Percentiles rank a stretch among this genome's conserved stretches.
These are phyloP conservation scores for Gavialis gangeticus DNA, from an alignment of 2,113 vertebrate genomes.

Conservation along the genomic window DNA sequence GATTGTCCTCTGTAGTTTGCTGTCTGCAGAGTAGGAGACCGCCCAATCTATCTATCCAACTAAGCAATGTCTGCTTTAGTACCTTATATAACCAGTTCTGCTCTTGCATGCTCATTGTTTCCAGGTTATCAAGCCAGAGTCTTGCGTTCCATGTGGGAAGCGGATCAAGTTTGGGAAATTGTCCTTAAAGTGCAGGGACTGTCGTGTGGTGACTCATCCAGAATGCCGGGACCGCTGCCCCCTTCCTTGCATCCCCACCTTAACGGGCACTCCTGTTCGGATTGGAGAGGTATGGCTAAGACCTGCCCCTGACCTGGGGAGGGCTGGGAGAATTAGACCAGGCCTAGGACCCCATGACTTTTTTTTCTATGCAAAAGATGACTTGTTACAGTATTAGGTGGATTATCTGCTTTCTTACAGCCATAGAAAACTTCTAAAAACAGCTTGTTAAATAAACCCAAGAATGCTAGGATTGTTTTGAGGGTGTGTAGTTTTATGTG, in stretches of 20 bases:
- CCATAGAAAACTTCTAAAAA: not conserved
- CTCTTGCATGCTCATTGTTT: not conserved
- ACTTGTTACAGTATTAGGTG: not conserved
- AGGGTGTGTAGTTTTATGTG: not conserved
- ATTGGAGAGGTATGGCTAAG: conserved; percentile 85
- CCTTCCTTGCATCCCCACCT: conserved; percentile 92
- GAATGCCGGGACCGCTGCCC: conserved; percentile 96
- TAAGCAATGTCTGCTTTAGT: not conserved
- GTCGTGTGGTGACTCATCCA: conserved; percentile 90
- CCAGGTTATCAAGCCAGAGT: conserved; percentile 97
- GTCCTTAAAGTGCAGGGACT: conserved; percentile 93
- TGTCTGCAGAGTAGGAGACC: rapidly evolving
- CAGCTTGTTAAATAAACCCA: not conserved
- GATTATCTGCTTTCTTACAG: not conserved
- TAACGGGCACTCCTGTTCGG: conserved; percentile 87
- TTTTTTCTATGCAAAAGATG: not conserved
- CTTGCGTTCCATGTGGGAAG: conserved; percentile 96
- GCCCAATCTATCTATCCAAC: rapidly evolving
- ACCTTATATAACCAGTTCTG: rapidly evolving
- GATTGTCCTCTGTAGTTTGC: rapidly evolving
- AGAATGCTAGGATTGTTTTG: not conserved
- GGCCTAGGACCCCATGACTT: not conserved
- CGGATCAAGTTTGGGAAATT: conserved; percentile 97
- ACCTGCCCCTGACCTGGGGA: not conserved
- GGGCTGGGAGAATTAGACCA: rapidly evolving